Evolutionary conservation across 2,888 invertebrate genomes (phyloP), one percentile per base, ranked within the genome.

Genomic region (Chrysotoxum bicinctum): DNA sequence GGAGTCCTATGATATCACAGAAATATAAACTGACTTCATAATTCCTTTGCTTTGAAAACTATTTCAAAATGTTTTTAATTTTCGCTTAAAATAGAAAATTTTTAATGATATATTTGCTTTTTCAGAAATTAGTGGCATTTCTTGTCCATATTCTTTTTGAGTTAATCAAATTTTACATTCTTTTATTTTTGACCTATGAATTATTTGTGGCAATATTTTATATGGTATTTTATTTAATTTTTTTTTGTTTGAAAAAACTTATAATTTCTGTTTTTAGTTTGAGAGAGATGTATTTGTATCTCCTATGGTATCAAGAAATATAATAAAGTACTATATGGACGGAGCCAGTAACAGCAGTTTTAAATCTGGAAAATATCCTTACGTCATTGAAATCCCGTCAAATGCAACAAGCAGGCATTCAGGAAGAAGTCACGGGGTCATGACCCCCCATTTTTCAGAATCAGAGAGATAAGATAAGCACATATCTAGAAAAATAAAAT

Each of bases 111-210:
- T 16, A 5, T 9, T 62, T 37, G 16, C 21, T 80, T 19, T 35
- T 75, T 2, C 19, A 21, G 2, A 26, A 12, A 16, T 45, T 23
- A 9, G 8, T 68, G 0, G 21, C 10, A 43, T 50, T 52, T 12
- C 3, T 54, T 4, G 5, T 16, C 2, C 64, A 23, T 3, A 16
- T 80, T 2, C 3, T 62, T n/a, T 10, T 60, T 16, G 62, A 80
- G 12, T 12, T 80, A 4, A 2, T 69, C 0, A 80, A 75, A 62
- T 80, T 80, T 40, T 69, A 52, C 16, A 40, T 69, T 12, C 16
- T 75, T 14, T 54, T 80, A 9, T 75, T 80, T 62, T 9, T 80
- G 10, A 69, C 69, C n/a, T 80, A 69, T 23, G 54, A 62, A 16
- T 3, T 80, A 7, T 5, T 30, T 16, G 3, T 62, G 45, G 52